Conservation (phyloP, 2,797 vertebrate genomes). For the Protonibea diacanthus region DNA sequence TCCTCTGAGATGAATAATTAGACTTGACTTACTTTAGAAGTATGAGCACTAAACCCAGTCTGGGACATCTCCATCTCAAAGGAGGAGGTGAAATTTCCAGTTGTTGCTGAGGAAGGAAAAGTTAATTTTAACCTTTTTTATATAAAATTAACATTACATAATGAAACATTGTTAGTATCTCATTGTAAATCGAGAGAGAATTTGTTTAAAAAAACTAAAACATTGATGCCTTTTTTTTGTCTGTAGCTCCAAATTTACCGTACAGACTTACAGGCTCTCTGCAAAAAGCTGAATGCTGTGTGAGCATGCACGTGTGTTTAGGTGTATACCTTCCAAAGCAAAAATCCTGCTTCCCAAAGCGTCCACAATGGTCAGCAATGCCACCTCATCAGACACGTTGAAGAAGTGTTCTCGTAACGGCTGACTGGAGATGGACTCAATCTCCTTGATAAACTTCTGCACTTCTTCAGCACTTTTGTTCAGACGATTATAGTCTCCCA, state of each 20-base stretch:
- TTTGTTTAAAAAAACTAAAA: not conserved
- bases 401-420: conserved; percentile 95
- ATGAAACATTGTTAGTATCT: conserved; percentile 1
- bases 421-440: conserved; percentile 91
- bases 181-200: not conserved
- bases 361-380: conserved; percentile 92
- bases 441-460: conserved; percentile 92
- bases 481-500: conserved; percentile 94
- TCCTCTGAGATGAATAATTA: conserved; percentile 4
- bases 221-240: not conserved
- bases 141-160: not conserved
- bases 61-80: conserved; percentile 99
- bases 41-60: conserved; percentile 94
- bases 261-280: not conserved
- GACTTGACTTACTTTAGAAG: conserved; percentile 87
- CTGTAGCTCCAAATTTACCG: not conserved
- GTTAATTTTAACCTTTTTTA: not conserved
- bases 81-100: conserved; percentile 90
- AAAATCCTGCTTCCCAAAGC: conserved; percentile 95
- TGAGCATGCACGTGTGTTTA: not conserved
- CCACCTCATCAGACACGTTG: conserved; percentile 95
- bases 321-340: conserved; percentile 93
- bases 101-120: conserved; percentile 86
- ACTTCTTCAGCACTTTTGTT: conserved; percentile 88
- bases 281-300: too few relatives aligned